Base-by-base conservation (phyloP, 2,113 vertebrate species). In the Anthoscopus minutus region DNA sequence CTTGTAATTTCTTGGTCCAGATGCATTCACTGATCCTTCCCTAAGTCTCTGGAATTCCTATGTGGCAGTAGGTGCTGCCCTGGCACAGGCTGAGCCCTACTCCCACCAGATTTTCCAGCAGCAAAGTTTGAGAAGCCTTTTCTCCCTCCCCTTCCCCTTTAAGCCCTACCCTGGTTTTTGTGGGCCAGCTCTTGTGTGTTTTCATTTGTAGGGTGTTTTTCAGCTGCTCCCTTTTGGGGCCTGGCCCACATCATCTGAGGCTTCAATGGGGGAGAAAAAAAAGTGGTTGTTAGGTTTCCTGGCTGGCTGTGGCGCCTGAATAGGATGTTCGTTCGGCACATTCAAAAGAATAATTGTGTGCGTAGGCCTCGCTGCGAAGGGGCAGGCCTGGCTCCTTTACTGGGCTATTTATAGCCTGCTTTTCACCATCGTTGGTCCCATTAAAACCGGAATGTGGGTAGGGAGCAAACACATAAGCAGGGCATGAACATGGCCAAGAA, bases 271-370 rank as follows among this genome's bases (percentile, higher is more conserved):
- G 28, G 28, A 16, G 38, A 42, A 35, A 60, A 85, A n/a, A 35
- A 72, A 40, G 30, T n/a, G 67, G 24, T 93, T 88, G 85, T 96
- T 95, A 62, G 48, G 48, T 93, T 96, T 96, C 69, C 88, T 94
- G 92, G 60, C 92, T 93, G 88, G 82, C 82, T 78, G 76, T 71
- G 84, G 48, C 0, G 13, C 88, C 80, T 96, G 86, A 94, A 97
- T 95, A 86, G 94, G 92, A 94, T 90, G 93, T 64, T 95, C 35
- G 1, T 64, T 93, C 1, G 4, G 88, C 80, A 45, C 65, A 81
- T 84, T 96, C 47, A 96, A 64, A 92, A 90, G 90, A 88, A 72
- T 94, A 96, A 96, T 97, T 92, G 95, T 73, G 22, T 81, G 95
- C 45, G 69, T 97, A 72, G 93, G 95, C 88, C 88, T 88, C 31